These are phyloP conservation scores for Drosophila ambigua DNA, from an alignment of 1,140 invertebrate genomes.

Conservation along the genomic window DNA sequence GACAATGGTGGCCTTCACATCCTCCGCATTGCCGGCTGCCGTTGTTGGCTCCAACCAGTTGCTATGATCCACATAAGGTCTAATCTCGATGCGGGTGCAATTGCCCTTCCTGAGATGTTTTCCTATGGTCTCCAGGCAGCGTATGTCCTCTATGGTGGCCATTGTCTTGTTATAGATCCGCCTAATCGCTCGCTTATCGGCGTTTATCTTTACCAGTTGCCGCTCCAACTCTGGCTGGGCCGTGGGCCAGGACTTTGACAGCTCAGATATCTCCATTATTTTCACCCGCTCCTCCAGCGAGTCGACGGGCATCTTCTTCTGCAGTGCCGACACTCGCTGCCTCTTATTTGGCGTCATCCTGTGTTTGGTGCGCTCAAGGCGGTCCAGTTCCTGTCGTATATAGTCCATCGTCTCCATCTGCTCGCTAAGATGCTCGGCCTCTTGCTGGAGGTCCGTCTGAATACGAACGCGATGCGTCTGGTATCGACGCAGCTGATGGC, in stretches of 20 bases:
- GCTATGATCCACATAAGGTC: constrained; percentile 5
- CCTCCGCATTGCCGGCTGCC: background rate
- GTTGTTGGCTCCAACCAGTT: constrained; percentile 4
- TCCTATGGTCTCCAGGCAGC: constrained; percentile 14
- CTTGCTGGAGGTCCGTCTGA: constrained; percentile 6
- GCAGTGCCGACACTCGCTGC: background rate
- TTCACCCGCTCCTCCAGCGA: constrained; percentile 19
- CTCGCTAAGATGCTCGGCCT: background rate
- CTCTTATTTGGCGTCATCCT: background rate
- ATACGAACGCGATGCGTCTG: background rate
- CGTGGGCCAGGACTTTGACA: too few relatives aligned
- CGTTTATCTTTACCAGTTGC: background rate
- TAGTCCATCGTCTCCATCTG: constrained; percentile 5
- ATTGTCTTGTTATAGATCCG: constrained; percentile 27
- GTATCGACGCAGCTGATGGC: constrained; percentile 16
- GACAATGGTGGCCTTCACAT: constrained; percentile 22
- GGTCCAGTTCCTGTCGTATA: background rate
- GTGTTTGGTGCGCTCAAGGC: background rate
- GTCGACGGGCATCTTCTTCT: constrained; percentile 6
- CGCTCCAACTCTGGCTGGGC: background rate
- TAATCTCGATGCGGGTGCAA: constrained; percentile 8
- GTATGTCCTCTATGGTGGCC: constrained; percentile 33
- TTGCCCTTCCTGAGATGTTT: background rate
- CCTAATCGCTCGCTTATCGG: constrained; percentile 7
- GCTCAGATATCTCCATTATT: constrained; percentile 44